Conservation (phyloP, 2,113 vertebrate genomes). For the Austrofundulus limnaeus region DNA sequence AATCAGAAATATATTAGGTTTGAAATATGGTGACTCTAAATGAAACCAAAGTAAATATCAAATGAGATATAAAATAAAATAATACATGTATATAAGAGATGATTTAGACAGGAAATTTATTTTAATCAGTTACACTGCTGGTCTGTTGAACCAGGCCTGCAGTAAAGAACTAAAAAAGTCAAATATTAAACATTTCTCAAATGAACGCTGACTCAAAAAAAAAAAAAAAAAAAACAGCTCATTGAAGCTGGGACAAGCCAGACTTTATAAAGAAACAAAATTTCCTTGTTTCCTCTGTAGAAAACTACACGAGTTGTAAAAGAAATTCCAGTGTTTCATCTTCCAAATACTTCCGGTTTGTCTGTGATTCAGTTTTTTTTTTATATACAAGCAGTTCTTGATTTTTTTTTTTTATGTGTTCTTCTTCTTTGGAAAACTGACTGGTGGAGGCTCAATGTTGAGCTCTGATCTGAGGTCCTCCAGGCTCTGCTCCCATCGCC, state of each 20-base stretch:
- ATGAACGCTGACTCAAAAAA: too few relatives aligned
- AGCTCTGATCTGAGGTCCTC: constrained; percentile 85
- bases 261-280: constrained; percentile 7
- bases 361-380: neutral
- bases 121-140: neutral
- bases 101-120: neutral
- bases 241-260: neutral
- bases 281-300: constrained; percentile 4
- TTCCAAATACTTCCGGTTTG: constrained; percentile 14
- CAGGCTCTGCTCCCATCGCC: constrained; percentile 90
- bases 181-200: neutral
- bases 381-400: neutral
- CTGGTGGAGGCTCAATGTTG: constrained; percentile 83
- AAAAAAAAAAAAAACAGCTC: too few relatives aligned
- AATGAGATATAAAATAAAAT: too few relatives aligned
- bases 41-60: too few relatives aligned
- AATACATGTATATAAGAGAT: too few relatives aligned
- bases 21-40: too few relatives aligned
- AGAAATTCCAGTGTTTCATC: neutral
- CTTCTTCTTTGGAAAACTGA: constrained; percentile 24
- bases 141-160: neutral
- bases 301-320: neutral
- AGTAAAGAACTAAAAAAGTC: neutral
- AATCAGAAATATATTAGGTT: neutral
- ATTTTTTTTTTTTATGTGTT: constrained; percentile 7